Base-by-base conservation (phyloP, 2,888 invertebrate genomes). In the Helobdella robusta region DNA sequence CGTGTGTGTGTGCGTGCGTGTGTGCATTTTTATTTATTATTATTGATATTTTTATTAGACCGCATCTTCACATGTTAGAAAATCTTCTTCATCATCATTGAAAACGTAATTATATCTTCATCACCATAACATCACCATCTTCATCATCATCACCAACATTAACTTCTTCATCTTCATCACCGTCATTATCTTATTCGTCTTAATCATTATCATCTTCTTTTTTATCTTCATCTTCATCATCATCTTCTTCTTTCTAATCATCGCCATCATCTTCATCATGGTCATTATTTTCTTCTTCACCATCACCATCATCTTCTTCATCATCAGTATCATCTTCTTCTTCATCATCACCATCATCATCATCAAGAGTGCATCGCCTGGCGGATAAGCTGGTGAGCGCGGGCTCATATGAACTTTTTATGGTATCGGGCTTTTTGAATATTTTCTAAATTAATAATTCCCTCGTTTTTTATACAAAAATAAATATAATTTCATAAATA, bases 1-100 rank as follows among this genome's bases (percentile, higher is more conserved):
- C n/a, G 44, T 40, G n/a, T 40, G 44, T 40, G n/a, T 40, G 44
- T 40, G n/a, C n/a, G 44, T 40, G n/a, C n/a, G 44, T 40, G n/a
- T 40, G 44, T 40, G n/a, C n/a, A n/a, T 40, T 15, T 40, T 11
- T 40, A 40, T 40, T 11, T 40, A n/a, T n/a, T n/a, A n/a, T n/a
- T n/a, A n/a, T n/a, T n/a, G n/a, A n/a, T n/a, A n/a, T n/a, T n/a
- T n/a, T n/a, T n/a, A n/a, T n/a, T n/a, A n/a, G n/a, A n/a, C n/a
- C n/a, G n/a, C n/a, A n/a, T n/a, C n/a, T n/a, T n/a, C n/a, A n/a
- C n/a, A n/a, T n/a, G n/a, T n/a, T n/a, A n/a, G n/a, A n/a, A n/a
- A n/a, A n/a, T n/a, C n/a, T n/a, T n/a, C n/a, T n/a, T n/a, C n/a
- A n/a, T n/a, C n/a, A n/a, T n/a, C n/a, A n/a, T n/a, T n/a, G n/a